A percentile compares a stretch with the other conserved stretches of the same genome.
These are phyloP conservation scores for Larimichthys crocea DNA, from an alignment of 2,113 vertebrate genomes.

Conservation along the genomic window DNA sequence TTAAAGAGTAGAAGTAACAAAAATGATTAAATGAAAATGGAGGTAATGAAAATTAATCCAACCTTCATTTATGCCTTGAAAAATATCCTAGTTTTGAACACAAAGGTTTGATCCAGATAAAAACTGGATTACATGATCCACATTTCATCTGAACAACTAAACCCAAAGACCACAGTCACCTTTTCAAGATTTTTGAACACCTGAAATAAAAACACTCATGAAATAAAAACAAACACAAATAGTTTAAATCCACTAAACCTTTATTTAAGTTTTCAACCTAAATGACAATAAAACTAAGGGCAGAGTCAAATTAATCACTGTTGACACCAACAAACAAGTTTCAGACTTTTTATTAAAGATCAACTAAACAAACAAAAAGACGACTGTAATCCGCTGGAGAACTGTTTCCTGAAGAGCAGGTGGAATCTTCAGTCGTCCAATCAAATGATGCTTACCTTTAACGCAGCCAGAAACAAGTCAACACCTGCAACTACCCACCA, in stretches of 20 bases:
- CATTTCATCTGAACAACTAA: too few species aligned
- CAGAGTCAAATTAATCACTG: slow-evolving; percentile 51
- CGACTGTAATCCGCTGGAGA: neutral
- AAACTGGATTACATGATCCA: too few species aligned
- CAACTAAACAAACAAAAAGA: neutral
- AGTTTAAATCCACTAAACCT: slow-evolving; percentile 45
- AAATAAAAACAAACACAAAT: neutral
- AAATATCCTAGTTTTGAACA: too few species aligned
- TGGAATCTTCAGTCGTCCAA: slow-evolving; percentile 11
- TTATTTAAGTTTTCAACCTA: slow-evolving; percentile 61
- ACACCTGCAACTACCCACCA: slow-evolving; percentile 45
- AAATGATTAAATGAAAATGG: too few species aligned
- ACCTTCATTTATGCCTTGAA: too few species aligned
- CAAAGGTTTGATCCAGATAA: too few species aligned
- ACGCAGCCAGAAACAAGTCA: slow-evolving; percentile 36
- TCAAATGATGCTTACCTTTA: slow-evolving; percentile 76
- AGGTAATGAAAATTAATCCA: too few species aligned
- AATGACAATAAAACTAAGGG: slow-evolving; percentile 39
- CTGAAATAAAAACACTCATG: neutral
- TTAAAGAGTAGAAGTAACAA: too few species aligned
- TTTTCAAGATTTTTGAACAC: too few species aligned
- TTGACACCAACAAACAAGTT: slow-evolving; percentile 75
- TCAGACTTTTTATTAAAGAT: slow-evolving; percentile 78
- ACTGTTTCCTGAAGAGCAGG: neutral
- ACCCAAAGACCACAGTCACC: too few species aligned